Conservation (phyloP, 53 echinoderm and acorn worm species). For the Holothuria scabra region DNA sequence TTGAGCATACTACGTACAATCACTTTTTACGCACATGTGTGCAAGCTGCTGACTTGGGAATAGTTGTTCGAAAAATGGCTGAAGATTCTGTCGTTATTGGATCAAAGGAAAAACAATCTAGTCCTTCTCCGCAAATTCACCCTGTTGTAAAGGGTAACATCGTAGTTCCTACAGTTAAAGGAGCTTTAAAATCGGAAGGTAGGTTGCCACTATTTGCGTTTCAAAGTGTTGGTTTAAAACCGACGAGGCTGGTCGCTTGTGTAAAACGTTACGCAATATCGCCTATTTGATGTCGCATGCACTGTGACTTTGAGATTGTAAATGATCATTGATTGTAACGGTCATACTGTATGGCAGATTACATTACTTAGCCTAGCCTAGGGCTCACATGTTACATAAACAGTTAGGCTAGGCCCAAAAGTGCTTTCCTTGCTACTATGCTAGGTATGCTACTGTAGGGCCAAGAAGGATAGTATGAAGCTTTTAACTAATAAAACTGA, state of each 20-base stretch:
- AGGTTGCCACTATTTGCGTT: not conserved
- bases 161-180: not conserved
- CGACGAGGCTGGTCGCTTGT: not conserved
- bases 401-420: too few species aligned
- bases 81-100: constrained; percentile 29
- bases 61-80: constrained; percentile 19
- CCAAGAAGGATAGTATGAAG: too few species aligned
- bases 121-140: not conserved
- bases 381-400: too few species aligned
- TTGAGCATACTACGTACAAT: too few species aligned
- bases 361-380: too few species aligned
- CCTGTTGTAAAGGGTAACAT: not conserved
- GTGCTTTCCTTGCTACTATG: too few species aligned
- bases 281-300: too few species aligned
- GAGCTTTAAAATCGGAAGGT: not conserved
- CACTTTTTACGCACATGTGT: constrained; percentile 10
- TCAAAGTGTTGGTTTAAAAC: not conserved
- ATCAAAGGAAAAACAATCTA: constrained; percentile 2
- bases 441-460: too few species aligned
- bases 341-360: too few species aligned
- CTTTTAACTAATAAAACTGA: too few species aligned
- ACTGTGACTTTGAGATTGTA: too few species aligned
- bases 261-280: constrained; percentile 23
- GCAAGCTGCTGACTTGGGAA: not conserved
- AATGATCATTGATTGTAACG: too few species aligned